A percentile compares a stretch with the other conserved stretches of the same genome.
phyloP scores from a whole-genome alignment of 2,113 vertebrate species.

The Clarias batrachus region DNA sequence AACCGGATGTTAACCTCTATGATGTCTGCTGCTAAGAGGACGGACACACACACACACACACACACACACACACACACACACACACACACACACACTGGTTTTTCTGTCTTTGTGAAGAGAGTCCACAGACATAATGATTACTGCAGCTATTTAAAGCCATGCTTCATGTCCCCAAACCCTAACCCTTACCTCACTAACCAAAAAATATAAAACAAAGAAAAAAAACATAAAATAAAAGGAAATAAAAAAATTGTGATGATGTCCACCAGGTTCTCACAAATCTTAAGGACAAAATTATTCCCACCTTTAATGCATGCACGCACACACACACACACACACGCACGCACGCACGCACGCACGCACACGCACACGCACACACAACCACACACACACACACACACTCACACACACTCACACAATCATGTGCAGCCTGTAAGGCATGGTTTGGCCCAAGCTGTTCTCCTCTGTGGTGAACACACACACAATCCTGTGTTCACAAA shows the following conservation, averaged over 20 bases:
- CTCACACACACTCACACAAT: not conserved
- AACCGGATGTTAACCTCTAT: too few species aligned
- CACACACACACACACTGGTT: not conserved
- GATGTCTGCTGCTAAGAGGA: too few species aligned
- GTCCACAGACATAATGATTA: not conserved
- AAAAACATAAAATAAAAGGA: not conserved
- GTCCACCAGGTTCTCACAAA: not conserved
- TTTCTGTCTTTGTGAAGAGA: not conserved
- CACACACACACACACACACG: conserved; percentile 6
- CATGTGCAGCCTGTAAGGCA: conserved; percentile 15
- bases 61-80: conserved; percentile 1
- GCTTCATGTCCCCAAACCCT: not conserved
- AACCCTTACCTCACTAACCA: not conserved
- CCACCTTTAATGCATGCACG: conserved; percentile 10
- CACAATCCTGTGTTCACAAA: conserved; percentile 39
- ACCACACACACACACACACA: conserved; percentile 12
- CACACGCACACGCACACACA: not conserved
- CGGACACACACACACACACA: not conserved
- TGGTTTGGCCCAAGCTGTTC: conserved; percentile 16
- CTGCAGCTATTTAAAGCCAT: not conserved
- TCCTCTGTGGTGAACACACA: conserved; percentile 38
- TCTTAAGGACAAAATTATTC: not conserved
- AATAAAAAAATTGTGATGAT: too few species aligned
- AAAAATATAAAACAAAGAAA: not conserved
- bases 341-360: conserved; percentile 5